Evolutionary conservation across 2,888 invertebrate species (phyloP).

Genomic region (Drosophila nr. medialis): DNA sequence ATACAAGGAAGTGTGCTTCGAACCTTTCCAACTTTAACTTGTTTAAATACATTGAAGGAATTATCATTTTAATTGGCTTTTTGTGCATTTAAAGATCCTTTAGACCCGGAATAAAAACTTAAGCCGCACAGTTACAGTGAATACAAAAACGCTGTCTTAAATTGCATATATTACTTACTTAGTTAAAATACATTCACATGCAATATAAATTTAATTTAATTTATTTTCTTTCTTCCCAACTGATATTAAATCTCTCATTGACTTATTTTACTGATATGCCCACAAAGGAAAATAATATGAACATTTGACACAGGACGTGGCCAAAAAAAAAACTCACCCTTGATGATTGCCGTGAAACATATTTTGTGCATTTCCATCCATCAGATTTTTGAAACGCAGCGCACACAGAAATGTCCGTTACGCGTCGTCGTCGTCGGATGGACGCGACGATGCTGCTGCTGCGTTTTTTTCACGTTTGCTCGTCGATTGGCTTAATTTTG

Average conservation of each 20-base stretch:
- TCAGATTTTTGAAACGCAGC: constrained; percentile 84
- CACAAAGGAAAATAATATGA: neutral
- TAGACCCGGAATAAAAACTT: neutral
- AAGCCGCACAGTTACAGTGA: neutral
- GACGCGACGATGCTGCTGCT: constrained; percentile 72
- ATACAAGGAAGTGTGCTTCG: neutral
- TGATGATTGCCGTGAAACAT: constrained; percentile 87
- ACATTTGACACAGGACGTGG: neutral
- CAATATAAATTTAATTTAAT: neutral
- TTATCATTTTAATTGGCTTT: neutral
- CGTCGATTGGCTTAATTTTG: constrained; percentile 80
- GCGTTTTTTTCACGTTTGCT: constrained; percentile 62
- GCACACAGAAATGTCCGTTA: constrained; percentile 78
- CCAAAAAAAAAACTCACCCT: constrained; percentile 82
- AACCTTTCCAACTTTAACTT: neutral
- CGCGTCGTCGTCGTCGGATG: constrained; percentile 57
- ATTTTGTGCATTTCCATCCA: constrained; percentile 86
- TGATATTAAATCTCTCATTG: neutral
- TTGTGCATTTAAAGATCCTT: neutral
- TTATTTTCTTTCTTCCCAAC: neutral
- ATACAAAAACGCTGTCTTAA: neutral
- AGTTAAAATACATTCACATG: neutral
- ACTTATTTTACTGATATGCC: neutral
- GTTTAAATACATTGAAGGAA: neutral
- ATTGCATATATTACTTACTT: neutral